Evolutionary conservation across 2,113 vertebrate genomes (phyloP).

Genomic region (Cebidichthys violaceus): DNA sequence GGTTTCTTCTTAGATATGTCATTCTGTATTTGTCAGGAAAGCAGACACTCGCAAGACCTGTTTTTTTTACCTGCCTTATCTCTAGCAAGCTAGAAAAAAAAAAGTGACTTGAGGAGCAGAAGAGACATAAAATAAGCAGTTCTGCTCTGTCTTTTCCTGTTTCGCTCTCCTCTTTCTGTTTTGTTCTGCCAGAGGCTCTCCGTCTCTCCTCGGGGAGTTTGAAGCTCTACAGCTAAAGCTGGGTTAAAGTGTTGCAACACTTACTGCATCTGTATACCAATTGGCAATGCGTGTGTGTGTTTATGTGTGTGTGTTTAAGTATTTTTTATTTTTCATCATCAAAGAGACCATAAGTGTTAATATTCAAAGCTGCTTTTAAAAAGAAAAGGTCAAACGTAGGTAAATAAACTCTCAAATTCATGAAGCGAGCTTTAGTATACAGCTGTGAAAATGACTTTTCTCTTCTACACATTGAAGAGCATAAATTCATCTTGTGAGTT

Average conservation of each 20-base stretch:
- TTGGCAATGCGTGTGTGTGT: background rate
- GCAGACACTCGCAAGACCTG: constrained; percentile 6
- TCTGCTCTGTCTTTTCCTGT: constrained; percentile 35
- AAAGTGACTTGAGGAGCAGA: constrained; percentile 35
- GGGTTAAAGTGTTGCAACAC: constrained; percentile 48
- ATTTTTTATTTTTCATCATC: constrained; percentile 33
- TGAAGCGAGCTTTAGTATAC: background rate
- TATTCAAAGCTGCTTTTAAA: constrained; percentile 24
- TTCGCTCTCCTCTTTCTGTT: constrained; percentile 39
- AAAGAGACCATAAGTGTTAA: constrained; percentile 41
- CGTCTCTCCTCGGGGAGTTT: constrained; percentile 51
- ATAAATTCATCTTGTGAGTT: background rate
- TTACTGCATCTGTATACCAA: constrained; percentile 20
- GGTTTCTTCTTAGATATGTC: constrained; percentile 12
- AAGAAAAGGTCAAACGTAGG: constrained; percentile 29
- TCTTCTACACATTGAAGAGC: background rate
- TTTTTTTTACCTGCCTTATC: constrained; percentile 37
- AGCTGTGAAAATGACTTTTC: constrained; percentile 3
- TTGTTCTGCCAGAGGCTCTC: constrained; percentile 61
- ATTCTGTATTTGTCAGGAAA: constrained; percentile 42
- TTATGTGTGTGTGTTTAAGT: constrained; percentile 31
- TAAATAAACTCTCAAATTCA: constrained; percentile 26
- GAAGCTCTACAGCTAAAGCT: constrained; percentile 32
- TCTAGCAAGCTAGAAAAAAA: constrained; percentile 20
- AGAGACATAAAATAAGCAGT: constrained; percentile 50